These are phyloP conservation scores for Plusia festucae DNA, from an alignment of 2,888 invertebrate genomes.

Conservation along the genomic window DNA sequence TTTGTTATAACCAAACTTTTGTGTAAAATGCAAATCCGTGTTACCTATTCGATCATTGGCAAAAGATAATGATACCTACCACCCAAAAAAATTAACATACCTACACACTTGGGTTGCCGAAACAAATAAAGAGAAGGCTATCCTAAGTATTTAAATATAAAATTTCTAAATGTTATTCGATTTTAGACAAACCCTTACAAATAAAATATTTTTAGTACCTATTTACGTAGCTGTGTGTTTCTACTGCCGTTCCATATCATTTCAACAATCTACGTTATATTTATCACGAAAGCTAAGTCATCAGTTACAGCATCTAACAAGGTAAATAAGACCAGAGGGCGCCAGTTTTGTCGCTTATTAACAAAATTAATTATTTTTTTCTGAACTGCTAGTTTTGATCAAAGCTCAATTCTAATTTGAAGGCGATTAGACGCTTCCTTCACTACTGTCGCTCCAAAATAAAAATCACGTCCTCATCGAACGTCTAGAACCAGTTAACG, in stretches of 20 bases:
- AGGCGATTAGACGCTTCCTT: conserved; percentile 55
- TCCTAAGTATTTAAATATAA: too few species aligned
- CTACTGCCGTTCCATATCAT: too few species aligned
- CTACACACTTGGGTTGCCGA: too few species aligned
- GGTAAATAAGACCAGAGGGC: conserved; percentile 34
- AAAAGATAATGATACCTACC: too few species aligned
- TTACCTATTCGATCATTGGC: too few species aligned
- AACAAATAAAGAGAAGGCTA: too few species aligned
- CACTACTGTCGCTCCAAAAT: conserved; percentile 54
- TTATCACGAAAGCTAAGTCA: background rate
- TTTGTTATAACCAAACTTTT: background rate
- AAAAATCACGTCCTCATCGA: conserved; percentile 61
- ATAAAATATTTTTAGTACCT: too few species aligned
- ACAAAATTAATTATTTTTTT: conserved; percentile 42
- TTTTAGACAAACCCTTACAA: too few species aligned
- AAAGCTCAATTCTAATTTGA: conserved; percentile 55
- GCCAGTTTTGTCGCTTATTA: conserved; percentile 27
- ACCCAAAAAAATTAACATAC: too few species aligned
- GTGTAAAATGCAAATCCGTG: background rate
- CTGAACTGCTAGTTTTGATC: conserved; percentile 44
- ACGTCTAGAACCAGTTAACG: conserved; percentile 84
- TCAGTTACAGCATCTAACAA: conserved; percentile 21
- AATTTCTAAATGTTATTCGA: too few species aligned
- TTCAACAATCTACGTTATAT: background rate
- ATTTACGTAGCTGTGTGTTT: too few species aligned